These are phyloP conservation scores for Corythaixoides concolor DNA, from an alignment of 2,113 vertebrate genomes.

Conservation along the genomic window DNA sequence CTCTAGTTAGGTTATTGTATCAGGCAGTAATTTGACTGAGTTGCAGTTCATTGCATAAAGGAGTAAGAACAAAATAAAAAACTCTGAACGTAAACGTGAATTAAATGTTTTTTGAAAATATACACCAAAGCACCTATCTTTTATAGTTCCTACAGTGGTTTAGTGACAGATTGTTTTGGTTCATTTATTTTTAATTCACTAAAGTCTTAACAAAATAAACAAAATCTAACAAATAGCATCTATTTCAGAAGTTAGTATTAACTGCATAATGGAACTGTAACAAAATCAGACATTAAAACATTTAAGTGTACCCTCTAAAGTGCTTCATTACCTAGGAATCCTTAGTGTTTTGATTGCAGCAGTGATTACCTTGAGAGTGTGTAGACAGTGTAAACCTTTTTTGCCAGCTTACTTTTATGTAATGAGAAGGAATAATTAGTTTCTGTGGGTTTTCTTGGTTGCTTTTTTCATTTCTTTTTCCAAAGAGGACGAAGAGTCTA, in stretches of 20 bases:
- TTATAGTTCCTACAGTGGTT: background rate
- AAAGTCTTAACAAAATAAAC: background rate
- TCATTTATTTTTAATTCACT: background rate
- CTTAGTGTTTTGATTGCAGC: background rate
- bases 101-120: background rate
- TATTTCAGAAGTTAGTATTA: background rate
- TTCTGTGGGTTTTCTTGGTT: background rate
- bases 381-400: background rate
- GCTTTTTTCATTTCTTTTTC: background rate
- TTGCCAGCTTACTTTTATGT: background rate
- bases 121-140: background rate
- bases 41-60: background rate
- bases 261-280: background rate
- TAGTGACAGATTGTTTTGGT: background rate
- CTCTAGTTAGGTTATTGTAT: background rate
- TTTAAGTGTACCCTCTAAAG: background rate
- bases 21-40: background rate
- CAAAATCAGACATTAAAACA: background rate
- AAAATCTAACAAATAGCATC: background rate
- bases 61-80: background rate
- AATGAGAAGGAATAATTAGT: background rate
- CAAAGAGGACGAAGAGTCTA: background rate
- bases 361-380: background rate
- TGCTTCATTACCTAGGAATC: background rate
- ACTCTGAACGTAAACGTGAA: background rate